These are phyloP conservation scores for Delphinus delphis DNA, from an alignment of 2,113 vertebrate species.

Conservation along the genomic window DNA sequence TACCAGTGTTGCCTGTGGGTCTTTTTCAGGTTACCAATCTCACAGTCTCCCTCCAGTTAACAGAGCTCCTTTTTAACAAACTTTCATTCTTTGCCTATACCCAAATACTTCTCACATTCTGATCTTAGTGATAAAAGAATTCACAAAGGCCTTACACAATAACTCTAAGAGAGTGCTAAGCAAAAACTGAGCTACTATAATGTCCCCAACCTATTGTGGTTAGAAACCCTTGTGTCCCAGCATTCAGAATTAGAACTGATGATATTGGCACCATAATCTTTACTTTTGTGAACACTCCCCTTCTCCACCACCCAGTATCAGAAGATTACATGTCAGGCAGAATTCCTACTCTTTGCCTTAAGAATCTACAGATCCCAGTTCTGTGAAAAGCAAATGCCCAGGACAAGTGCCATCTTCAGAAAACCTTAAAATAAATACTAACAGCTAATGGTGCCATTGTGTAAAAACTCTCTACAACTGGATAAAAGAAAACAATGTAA, in stretches of 20 bases:
- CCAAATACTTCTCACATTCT: neutral
- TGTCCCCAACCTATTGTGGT: neutral
- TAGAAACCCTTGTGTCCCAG: neutral
- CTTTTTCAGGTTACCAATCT: neutral
- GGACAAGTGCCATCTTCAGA: neutral
- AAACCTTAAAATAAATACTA: slow-evolving; percentile 10
- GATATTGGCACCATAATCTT: neutral
- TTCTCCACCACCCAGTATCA: neutral
- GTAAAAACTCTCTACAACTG: neutral
- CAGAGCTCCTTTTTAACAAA: neutral
- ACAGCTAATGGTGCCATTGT: neutral
- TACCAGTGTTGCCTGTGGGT: neutral
- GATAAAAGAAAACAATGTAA: slow-evolving; percentile 32
- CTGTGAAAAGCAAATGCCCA: neutral
- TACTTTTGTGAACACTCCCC: neutral
- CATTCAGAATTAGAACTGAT: neutral
- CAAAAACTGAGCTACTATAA: neutral
- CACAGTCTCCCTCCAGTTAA: neutral
- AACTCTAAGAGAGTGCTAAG: neutral
- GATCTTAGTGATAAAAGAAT: neutral
- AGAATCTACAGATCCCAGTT: neutral
- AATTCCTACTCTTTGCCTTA: slow-evolving; percentile 9
- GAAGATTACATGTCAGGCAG: neutral
- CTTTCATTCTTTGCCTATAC: neutral
- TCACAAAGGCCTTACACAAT: neutral